Evolutionary conservation across 1,140 invertebrate species (phyloP).

Genomic region (Pogonomyrmex californicus): DNA sequence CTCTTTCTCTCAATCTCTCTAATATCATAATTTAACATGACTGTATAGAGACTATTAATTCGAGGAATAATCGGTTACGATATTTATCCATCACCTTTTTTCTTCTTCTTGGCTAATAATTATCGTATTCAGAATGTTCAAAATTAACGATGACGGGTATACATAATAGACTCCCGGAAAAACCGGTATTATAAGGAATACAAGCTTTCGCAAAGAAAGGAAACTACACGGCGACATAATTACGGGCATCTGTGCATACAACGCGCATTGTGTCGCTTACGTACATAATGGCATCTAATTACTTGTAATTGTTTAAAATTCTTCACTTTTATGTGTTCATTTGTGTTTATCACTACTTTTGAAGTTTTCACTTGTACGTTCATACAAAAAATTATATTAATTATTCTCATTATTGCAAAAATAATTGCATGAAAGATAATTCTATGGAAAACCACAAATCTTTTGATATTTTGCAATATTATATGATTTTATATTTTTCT

Average conservation of each 20-base stretch:
- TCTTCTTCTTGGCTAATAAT: not conserved
- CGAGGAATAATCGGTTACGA: conserved; percentile 4
- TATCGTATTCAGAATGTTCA: not conserved
- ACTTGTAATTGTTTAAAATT: conserved; percentile 42
- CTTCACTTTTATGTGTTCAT: conserved; percentile 11
- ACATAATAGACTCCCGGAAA: conserved; percentile 26
- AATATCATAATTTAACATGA: not conserved
- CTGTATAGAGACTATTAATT: not conserved
- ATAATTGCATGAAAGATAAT: not conserved
- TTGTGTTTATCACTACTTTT: not conserved
- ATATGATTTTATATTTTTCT: not conserved
- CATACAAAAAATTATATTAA: conserved; percentile 3
- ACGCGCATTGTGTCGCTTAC: conserved; percentile 25
- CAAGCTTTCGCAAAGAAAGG: conserved; percentile 16
- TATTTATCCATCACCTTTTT: not conserved
- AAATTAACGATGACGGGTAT: conserved; percentile 33
- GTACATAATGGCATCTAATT: conserved; percentile 52
- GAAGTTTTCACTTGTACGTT: conserved; percentile 24
- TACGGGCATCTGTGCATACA: conserved; percentile 17
- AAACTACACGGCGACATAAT: conserved; percentile 34
- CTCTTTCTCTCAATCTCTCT: not conserved
- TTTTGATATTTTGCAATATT: not conserved
- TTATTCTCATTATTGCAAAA: conserved; percentile 5
- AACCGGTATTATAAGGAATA: conserved; percentile 11
- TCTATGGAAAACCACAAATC: not conserved